Evolutionary conservation across 1,140 invertebrate genomes (phyloP).

Genomic region (Drosophila bocki): DNA sequence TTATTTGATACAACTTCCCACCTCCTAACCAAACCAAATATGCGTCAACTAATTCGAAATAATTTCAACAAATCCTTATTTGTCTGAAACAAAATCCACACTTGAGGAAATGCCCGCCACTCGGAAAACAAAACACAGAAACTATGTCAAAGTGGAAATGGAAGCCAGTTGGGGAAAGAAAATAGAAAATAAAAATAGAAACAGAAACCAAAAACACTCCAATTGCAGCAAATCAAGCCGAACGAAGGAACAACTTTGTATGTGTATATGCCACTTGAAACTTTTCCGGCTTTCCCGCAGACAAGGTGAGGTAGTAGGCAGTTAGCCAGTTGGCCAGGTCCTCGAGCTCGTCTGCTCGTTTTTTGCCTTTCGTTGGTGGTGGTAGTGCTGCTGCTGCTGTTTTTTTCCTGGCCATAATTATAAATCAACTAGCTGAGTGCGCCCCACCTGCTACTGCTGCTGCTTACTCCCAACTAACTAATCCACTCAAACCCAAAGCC

Average conservation of each 20-base stretch:
- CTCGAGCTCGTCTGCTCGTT: constrained; percentile 15
- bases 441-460: constrained; percentile 40
- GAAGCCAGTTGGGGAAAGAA: neutral
- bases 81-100: constrained; percentile 8
- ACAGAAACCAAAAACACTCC: constrained; percentile 19
- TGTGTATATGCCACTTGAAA: constrained; percentile 56
- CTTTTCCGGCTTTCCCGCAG: constrained; percentile 39
- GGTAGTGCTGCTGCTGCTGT: constrained; percentile 13
- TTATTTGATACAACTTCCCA: constrained; percentile 1
- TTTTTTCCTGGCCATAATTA: constrained; percentile 64
- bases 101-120: constrained; percentile 15
- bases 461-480: constrained; percentile 57
- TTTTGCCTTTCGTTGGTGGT: neutral
- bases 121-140: constrained; percentile 5
- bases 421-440: constrained; percentile 73
- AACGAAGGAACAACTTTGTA: constrained; percentile 42
- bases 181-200: constrained; percentile 17
- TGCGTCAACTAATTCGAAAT: constrained; percentile 24
- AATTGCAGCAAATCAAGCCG: constrained; percentile 56
- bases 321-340: constrained; percentile 27
- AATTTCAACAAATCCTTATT: constrained; percentile 5
- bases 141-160: constrained; percentile 26
- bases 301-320: constrained; percentile 33
- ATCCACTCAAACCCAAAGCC: constrained; percentile 69
- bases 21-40: neutral